These are phyloP conservation scores for Platycheirus albimanus DNA, from an alignment of 2,888 invertebrate genomes.

Conservation along the genomic window DNA sequence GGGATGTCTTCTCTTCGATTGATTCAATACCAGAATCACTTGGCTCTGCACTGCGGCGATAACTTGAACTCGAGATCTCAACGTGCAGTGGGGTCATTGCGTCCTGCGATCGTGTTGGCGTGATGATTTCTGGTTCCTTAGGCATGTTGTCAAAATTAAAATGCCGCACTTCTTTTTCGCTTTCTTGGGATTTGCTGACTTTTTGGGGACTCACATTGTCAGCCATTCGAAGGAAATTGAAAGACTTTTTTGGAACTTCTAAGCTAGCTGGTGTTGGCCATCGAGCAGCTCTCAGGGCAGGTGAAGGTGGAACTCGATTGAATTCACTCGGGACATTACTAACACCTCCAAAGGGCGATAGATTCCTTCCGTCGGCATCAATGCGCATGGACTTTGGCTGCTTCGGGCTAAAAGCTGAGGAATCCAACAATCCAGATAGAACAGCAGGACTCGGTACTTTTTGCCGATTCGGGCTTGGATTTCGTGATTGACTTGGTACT, in stretches of 20 bases:
- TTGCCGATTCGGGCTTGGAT: conserved; percentile 79
- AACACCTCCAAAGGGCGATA: conserved; percentile 80
- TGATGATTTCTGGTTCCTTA: conserved; percentile 66
- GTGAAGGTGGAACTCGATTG: conserved; percentile 79
- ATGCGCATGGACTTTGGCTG: conserved; percentile 49
- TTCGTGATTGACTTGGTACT: conserved; percentile 73
- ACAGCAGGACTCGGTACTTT: conserved; percentile 79
- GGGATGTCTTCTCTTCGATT: conserved; percentile 61
- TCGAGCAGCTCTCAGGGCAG: conserved; percentile 78
- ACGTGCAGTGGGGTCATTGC: conserved; percentile 79
- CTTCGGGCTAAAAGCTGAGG: conserved; percentile 53
- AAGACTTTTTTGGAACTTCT: conserved; percentile 78
- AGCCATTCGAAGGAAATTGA: conserved; percentile 82
- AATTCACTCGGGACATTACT: conserved; percentile 80
- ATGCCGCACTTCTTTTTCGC: conserved; percentile 79
- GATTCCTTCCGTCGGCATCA: conserved; percentile 75
- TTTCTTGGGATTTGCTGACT: conserved; percentile 69
- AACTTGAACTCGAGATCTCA: conserved; percentile 75
- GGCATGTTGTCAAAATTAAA: conserved; percentile 80
- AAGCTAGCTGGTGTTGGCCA: conserved; percentile 75
- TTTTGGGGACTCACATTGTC: conserved; percentile 81
- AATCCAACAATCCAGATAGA: conserved; percentile 39
- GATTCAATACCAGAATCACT: conserved; percentile 46
- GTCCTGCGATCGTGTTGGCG: conserved; percentile 31
- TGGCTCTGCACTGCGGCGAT: conserved; percentile 55